Evolutionary conservation across 2,888 invertebrate species (phyloP), one percentile per base, ranked within the genome.

Genomic region (Epirrhoe alternata): DNA sequence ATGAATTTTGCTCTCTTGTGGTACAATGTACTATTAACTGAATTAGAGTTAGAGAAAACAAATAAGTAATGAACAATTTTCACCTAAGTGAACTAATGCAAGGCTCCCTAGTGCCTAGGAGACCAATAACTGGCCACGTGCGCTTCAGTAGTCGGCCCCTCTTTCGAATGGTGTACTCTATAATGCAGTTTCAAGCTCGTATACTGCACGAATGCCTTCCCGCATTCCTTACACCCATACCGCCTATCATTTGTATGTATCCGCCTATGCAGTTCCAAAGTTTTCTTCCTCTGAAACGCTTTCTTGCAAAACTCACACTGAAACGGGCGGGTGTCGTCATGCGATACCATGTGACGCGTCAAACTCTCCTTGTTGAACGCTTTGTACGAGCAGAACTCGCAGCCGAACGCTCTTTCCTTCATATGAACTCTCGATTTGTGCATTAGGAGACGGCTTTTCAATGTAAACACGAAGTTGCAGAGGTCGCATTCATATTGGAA

Each of bases 261-360:
- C 47, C 94, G 81, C 45, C 88, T 86, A 75, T 95, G 95, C 1
- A 94, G 88, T 0, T 94, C 94, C 45, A 95, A 74, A 0, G 94
- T 94, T 62, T 93, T 94, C 71, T 93, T 93, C 68, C 95, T 93
- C 51, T 94, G 94, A 74, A 95, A 95, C 0, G 91, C 81, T 73
- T 95, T 95, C 42, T 93, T 93, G 68, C 95, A 95, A 66, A 90
- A 85, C 5, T 93, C 89, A 70, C 95, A 95, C 47, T 93, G 88
- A 54, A 89, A 94, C 3, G 95, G 95, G 59, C 94, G 87, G 0
- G 94, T 84, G 1, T 94, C 94, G 1, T 92, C 93, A 65, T 95
- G 95, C 0, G 88, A 92, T 0, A 95, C 91, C 83, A 93, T 92
- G 61, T 95, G 95, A 0, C 93, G 86, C 38, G 88, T 90, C 58